phyloP scores from a whole-genome alignment of 2,888 invertebrate genomes.

The Latrodectus elegans region DNA sequence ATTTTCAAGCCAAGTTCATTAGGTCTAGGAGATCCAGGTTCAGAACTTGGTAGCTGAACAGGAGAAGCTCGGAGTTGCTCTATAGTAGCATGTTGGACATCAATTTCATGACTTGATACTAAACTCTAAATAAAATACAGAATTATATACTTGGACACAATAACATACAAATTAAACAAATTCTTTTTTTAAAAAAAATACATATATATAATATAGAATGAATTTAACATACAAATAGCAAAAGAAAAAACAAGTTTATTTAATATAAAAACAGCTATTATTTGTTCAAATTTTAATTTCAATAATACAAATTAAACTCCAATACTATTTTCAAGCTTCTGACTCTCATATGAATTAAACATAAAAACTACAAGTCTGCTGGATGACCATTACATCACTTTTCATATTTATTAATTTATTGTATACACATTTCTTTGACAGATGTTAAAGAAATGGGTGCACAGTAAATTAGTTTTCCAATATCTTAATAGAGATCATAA shows the following conservation, averaged over 20 bases:
- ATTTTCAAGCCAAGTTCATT: slow-evolving; percentile 58
- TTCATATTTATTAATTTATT: too few species aligned
- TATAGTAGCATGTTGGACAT: slow-evolving; percentile 58
- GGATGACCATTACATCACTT: too few species aligned
- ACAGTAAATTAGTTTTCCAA: too few species aligned
- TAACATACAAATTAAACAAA: neutral
- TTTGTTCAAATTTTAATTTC: too few species aligned
- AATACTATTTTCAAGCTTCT: too few species aligned
- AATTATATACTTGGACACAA: neutral
- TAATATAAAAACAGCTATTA: too few species aligned
- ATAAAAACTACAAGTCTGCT: too few species aligned
- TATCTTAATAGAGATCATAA: too few species aligned
- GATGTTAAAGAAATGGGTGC: too few species aligned
- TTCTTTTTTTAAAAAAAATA: neutral
- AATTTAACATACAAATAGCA: neutral
- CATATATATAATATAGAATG: neutral
- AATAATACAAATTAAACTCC: too few species aligned
- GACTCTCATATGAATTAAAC: too few species aligned
- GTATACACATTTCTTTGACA: too few species aligned
- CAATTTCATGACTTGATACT: slow-evolving; percentile 58
- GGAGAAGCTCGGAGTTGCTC: slow-evolving; percentile 67
- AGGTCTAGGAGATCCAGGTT: slow-evolving; percentile 59
- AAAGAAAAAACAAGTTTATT: neutral
- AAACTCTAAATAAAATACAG: slow-evolving; percentile 24
- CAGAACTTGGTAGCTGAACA: slow-evolving; percentile 59